These are phyloP conservation scores for Ctenochaetus hawaiiensis DNA, from an alignment of 2,797 vertebrate species.

Conservation along the genomic window DNA sequence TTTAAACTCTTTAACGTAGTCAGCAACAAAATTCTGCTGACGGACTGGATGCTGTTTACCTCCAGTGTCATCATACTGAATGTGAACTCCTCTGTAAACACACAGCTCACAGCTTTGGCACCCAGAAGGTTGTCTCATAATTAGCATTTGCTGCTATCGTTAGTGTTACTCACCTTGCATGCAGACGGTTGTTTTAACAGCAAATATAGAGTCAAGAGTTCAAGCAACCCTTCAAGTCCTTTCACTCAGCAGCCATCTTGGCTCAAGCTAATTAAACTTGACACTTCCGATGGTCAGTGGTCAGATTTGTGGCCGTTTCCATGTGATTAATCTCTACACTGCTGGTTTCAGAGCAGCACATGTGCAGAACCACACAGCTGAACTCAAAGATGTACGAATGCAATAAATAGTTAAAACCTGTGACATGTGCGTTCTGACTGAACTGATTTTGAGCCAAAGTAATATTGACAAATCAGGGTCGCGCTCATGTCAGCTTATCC, in stretches of 20 bases:
- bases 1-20: not conserved
- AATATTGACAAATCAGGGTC: slow-evolving; percentile 3
- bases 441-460: not conserved
- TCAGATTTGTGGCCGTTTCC: not conserved
- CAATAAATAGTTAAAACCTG: not conserved
- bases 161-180: not conserved
- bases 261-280: too few relatives aligned
- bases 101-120: not conserved
- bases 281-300: not conserved
- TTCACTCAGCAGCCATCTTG: too few relatives aligned
- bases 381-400: not conserved
- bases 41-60: not conserved
- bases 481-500: not conserved
- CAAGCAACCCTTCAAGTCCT: too few relatives aligned
- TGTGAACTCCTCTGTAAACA: too few relatives aligned
- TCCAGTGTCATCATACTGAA: not conserved
- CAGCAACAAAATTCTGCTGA: not conserved
- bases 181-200: too few relatives aligned
- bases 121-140: not conserved
- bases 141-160: not conserved
- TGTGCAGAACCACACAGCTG: not conserved
- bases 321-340: not conserved
- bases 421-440: not conserved
- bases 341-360: not conserved
- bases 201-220: not conserved